Evolutionary conservation across 2,888 invertebrate species (phyloP), one percentile per base, ranked within the genome.

Genomic region (Saturnia pavonia): DNA sequence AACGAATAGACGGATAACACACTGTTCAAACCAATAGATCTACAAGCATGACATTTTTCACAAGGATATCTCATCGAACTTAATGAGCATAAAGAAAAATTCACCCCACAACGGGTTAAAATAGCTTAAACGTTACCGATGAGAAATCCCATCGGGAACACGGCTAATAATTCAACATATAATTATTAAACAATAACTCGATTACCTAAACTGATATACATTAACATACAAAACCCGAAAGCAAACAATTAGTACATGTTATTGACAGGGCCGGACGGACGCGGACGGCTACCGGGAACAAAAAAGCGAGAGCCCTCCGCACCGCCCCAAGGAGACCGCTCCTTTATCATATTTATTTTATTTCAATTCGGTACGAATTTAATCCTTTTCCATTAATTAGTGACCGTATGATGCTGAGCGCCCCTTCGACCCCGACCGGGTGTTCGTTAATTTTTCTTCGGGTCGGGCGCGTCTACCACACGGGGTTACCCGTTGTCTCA

Each of bases 331-430:
- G 88, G 84, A 87, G 87, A 80, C 84, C 65, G 65, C 65, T 65
- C 88, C 91, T 89, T 91, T 89, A 91, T 92, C 93, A 93, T 93
- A 93, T 93, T 93, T 94, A 94, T 94, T 94, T 93, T 93, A 93
- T 93, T 94, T 93, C 92, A 91, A 92, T 93, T 92, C 91, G 81
- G 88, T 86, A 88, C 91, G 89, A 92, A 92, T 92, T 93, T 93
- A 94, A 94, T 93, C 93, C 93, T 92, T 92, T 93, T 92, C 92
- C 93, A 94, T 94, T 94, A 93, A 93, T 94, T 94, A 93, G 93
- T 93, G 93, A 90, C 91, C 91, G 90, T 86, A 86, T 86, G 85
- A 88, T 89, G 89, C 85, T 89, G 90, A 89, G 87, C 83, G 87
- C 83, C 79, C 77, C 82, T 73, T 76, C 74, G 87, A 81, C 86